phyloP scores from a whole-genome alignment of 2,888 invertebrate genomes.

The Eupithecia dodoneata region DNA sequence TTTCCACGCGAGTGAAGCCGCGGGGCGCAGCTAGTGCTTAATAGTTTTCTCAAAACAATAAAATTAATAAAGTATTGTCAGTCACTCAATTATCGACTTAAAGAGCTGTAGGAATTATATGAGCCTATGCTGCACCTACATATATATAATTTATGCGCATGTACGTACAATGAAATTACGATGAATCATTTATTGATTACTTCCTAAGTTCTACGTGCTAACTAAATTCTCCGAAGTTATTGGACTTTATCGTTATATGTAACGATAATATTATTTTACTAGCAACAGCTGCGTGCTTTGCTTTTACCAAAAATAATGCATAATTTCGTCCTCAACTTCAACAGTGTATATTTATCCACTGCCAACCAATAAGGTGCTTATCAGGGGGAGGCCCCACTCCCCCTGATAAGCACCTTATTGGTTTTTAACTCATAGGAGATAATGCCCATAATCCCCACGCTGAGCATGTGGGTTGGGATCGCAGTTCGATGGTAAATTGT shows the following conservation, averaged over 20 bases:
- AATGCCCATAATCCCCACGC: no score
- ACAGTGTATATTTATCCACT: no score
- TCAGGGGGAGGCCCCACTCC: no score
- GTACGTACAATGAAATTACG: background rate
- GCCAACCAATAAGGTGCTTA: no score
- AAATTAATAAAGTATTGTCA: no score
- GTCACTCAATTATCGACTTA: conserved; percentile 1
- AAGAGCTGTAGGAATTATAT: background rate
- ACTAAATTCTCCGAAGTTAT: background rate
- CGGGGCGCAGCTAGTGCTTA: no score
- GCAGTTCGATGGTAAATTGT: no score
- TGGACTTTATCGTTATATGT: background rate
- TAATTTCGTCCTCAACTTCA: background rate
- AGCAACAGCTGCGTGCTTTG: background rate
- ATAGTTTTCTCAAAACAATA: no score
- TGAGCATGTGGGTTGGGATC: no score
- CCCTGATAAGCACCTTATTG: no score
- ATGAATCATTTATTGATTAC: conserved; percentile 11
- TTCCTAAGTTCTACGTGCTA: conserved; percentile 1
- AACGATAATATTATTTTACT: background rate
- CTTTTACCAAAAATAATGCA: background rate
- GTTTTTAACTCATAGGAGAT: no score
- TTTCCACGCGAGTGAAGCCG: no score
- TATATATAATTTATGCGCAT: background rate
- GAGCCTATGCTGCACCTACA: background rate